Base-by-base conservation (phyloP, 2,113 vertebrate species). In the Phrynocephalus versicolor region DNA sequence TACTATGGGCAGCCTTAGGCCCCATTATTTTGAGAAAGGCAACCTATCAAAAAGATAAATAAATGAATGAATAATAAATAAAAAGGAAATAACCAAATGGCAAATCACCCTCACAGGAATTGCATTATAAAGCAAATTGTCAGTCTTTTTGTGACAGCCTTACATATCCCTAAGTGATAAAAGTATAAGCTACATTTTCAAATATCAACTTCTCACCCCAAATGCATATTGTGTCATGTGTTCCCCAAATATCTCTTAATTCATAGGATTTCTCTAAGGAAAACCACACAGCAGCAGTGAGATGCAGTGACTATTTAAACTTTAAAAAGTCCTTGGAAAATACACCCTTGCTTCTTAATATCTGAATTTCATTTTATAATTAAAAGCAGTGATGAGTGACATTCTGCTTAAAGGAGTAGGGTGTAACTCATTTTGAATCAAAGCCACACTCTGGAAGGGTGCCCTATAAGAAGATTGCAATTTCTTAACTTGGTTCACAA, bases 81-180 rank as follows among this genome's bases (percentile, higher is more conserved):
- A 6, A 51, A 51, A 51, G 5, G 45, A 51, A n/a, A n/a, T n/a
- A n/a, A n/a, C n/a, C 45, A 51, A 51, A 51, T 51, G 5, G 5
- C 45, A 51, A 51, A 51, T 51, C 45, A 5, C 45, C 5, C 45
- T 10, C 10, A 10, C 45, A 51, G 45, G 5, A 51, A 51, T 85
- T 30, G 18, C 41, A 39, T 23, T 70, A 58, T 14, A 71, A 70
- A 78, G 30, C 27, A 27, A 85, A 45, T 35, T 82, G 55, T 83
- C 70, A 73, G 55, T 25, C 55, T 73, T 71, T 57, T 73, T 73
- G 55, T 82, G 37, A 23, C 14, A 39, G 69, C 35, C 30, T 41
- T 60, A 73, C 73, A 77, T 69, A 45, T 83, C 58, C 51, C 75
- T 69, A 69, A 69, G 62, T 65, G n/a, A 83, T 51, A 69, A 85